These are phyloP conservation scores for Siniperca knerii DNA, from an alignment of 2,113 vertebrate species.

Conservation along the genomic window DNA sequence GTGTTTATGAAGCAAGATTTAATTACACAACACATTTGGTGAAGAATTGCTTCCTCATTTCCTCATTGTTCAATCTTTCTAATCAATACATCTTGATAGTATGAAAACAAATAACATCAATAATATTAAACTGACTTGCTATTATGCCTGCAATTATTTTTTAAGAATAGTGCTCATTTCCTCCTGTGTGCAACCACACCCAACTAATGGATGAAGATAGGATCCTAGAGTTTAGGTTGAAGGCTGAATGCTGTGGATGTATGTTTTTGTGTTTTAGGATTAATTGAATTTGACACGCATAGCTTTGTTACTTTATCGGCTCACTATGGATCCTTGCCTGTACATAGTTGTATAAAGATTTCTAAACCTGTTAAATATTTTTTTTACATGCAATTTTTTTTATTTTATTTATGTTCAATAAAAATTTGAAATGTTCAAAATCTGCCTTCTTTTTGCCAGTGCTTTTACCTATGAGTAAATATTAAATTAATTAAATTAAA, in stretches of 20 bases:
- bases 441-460: neutral
- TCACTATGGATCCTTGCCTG: constrained; percentile 73
- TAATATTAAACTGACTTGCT: constrained; percentile 30
- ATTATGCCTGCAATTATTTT: constrained; percentile 35
- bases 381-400: constrained; percentile 87
- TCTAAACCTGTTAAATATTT: constrained; percentile 90
- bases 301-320: constrained; percentile 61
- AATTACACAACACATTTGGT: constrained; percentile 29
- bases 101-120: constrained; percentile 4
- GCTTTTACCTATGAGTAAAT: constrained; percentile 6
- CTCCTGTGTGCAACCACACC: constrained; percentile 2
- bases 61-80: constrained; percentile 7
- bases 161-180: neutral
- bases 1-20: constrained; percentile 53
- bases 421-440: constrained; percentile 82
- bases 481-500: neutral
- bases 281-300: constrained; percentile 38
- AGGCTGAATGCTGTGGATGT: constrained; percentile 41
- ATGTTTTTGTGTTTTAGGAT: constrained; percentile 31
- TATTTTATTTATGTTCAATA: constrained; percentile 90
- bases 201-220: constrained; percentile 34
- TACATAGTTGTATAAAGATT: constrained; percentile 94
- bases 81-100: constrained; percentile 13
- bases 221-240: constrained; percentile 9
- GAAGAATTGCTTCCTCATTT: constrained; percentile 30